Conservation (phyloP, 37 sponge, comb jelly and placozoan species). For the Ephydatia muelleri region DNA sequence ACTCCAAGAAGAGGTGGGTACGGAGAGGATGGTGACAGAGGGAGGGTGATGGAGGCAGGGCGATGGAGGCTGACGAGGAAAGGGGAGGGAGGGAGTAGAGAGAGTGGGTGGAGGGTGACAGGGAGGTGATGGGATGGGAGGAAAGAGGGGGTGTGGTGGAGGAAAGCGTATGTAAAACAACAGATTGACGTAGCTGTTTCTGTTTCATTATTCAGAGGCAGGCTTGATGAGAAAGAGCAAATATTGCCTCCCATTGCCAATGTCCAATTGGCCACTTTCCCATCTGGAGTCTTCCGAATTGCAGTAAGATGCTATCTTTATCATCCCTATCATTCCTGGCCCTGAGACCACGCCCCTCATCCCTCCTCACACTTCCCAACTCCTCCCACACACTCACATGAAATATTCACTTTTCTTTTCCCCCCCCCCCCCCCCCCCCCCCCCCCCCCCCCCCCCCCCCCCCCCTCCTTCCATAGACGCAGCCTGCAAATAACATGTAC, state of each 20-base stretch:
- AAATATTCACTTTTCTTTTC: not conserved
- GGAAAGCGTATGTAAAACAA: not conserved
- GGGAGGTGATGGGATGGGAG: not conserved
- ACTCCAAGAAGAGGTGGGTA: not conserved
- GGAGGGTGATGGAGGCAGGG: not conserved
- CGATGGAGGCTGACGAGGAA: not conserved
- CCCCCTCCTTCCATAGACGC: not conserved
- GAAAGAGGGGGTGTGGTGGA: not conserved
- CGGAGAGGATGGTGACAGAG: no score
- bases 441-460: not conserved
- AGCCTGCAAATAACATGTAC: slow-evolving; percentile 21
- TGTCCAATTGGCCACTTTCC: not conserved
- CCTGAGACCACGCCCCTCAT: not conserved
- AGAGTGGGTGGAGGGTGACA: not conserved
- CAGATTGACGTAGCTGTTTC: not conserved
- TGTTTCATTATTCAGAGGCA: not conserved
- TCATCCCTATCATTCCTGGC: not conserved
- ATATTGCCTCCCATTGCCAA: not conserved
- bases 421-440: not conserved
- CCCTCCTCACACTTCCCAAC: not conserved
- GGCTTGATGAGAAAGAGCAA: not conserved
- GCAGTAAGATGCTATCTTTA: not conserved
- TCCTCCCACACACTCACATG: not conserved
- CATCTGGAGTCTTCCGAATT: not conserved
- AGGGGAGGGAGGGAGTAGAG: no score